Evolutionary conservation across 2,113 vertebrate species (phyloP).

Genomic region (Formicarius rufipectus): DNA sequence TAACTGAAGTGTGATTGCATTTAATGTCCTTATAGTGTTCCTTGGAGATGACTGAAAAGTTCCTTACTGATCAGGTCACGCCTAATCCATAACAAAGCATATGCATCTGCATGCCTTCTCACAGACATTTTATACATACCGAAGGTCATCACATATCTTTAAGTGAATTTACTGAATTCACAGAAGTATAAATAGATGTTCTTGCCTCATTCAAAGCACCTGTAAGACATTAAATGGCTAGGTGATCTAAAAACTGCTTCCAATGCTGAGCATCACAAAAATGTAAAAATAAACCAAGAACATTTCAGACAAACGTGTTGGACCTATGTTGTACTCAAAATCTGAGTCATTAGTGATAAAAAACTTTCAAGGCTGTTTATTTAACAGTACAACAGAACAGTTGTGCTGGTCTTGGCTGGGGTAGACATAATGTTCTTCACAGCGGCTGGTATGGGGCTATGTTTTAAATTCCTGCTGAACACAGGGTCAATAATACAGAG

Average conservation of each 20-base stretch:
- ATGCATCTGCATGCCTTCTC: neutral
- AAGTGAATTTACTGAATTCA: neutral
- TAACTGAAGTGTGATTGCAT: neutral
- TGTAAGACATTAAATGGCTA: neutral
- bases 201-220: neutral
- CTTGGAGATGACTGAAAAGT: neutral
- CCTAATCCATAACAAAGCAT: neutral
- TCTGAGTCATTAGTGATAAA: neutral
- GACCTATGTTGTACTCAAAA: neutral
- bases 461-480: neutral
- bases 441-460: accelerated
- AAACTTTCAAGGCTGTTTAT: neutral
- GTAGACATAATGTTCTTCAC: neutral
- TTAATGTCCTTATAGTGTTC: neutral
- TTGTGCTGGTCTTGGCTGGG: neutral
- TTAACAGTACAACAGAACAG: neutral
- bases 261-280: neutral
- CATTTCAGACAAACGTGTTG: neutral
- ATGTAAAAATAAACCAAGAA: neutral
- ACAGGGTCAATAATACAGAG: neutral
- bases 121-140: neutral
- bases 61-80: neutral
- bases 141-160: neutral
- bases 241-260: neutral
- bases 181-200: neutral